Conservation (phyloP, 1,140 invertebrate genomes). For the Hypsibius dujardini region DNA sequence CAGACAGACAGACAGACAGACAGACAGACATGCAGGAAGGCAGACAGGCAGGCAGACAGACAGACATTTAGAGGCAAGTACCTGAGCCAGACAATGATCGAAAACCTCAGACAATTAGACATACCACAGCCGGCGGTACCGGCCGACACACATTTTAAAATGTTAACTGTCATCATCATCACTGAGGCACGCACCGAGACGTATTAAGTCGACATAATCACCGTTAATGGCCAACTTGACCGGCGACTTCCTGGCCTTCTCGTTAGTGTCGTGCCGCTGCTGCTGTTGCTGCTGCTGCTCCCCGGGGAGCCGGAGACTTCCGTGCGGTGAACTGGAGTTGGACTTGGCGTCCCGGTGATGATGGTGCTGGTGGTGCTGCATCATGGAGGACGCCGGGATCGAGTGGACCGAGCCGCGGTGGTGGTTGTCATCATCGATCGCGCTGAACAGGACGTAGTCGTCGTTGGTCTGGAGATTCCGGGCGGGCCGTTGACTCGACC, state of each 20-base stretch:
- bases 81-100: too few relatives aligned
- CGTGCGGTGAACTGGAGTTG: neutral
- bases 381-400: neutral
- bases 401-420: neutral
- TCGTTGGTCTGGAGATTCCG: constrained; percentile 30
- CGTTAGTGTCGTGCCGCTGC: constrained; percentile 27
- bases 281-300: constrained; percentile 21
- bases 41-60: too few relatives aligned
- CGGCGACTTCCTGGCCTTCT: neutral
- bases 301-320: constrained; percentile 21
- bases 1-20: too few relatives aligned
- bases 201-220: constrained; percentile 33
- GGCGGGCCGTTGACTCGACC: constrained; percentile 24
- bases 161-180: too few relatives aligned
- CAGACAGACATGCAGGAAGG: too few relatives aligned
- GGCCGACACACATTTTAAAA: too few relatives aligned
- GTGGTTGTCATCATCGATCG: constrained; percentile 23
- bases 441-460: constrained; percentile 33
- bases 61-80: too few relatives aligned
- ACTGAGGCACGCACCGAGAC: constrained; percentile 21
- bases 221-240: constrained; percentile 22
- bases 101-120: too few relatives aligned
- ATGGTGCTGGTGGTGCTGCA: neutral
- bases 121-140: too few relatives aligned
- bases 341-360: neutral